A percentile compares a stretch with the other conserved stretches of the same genome.
Evolutionary conservation across 2,888 invertebrate genomes (phyloP).

Genomic region (Notodonta ziczac): DNA sequence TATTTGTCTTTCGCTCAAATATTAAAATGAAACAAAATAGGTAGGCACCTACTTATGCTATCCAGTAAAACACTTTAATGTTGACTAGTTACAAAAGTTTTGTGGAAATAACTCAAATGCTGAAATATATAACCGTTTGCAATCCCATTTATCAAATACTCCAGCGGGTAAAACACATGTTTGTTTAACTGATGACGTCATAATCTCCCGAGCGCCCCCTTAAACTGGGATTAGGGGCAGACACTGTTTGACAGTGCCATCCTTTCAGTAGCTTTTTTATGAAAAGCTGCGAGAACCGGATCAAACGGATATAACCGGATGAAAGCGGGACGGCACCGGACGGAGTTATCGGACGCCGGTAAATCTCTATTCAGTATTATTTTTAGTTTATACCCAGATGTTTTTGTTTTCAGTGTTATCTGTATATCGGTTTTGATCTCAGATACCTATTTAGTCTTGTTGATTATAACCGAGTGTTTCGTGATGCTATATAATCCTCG

Average conservation of each 20-base stretch:
- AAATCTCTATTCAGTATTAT: conserved; percentile 1
- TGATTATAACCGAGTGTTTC: too few relatives aligned
- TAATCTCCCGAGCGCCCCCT: conserved; percentile 6
- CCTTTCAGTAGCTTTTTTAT: conserved; percentile 29
- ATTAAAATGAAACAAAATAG: too few relatives aligned
- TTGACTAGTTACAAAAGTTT: too few relatives aligned
- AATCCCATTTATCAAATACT: neutral
- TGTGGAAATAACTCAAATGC: neutral
- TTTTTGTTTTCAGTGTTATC: neutral
- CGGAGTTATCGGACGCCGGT: neutral
- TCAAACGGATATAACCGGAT: conserved; percentile 23
- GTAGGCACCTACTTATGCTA: too few relatives aligned
- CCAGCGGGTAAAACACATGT: neutral
- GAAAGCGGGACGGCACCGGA: conserved; percentile 10
- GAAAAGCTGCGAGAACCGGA: conserved; percentile 31
- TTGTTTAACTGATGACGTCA: conserved; percentile 2
- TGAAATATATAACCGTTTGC: neutral
- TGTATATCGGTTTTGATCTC: too few relatives aligned
- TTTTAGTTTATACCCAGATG: neutral
- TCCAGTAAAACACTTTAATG: too few relatives aligned
- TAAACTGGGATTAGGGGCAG: conserved; percentile 23
- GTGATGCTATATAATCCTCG: too few relatives aligned
- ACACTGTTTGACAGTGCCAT: conserved; percentile 27
- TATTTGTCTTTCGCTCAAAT: too few relatives aligned
- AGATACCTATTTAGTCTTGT: too few relatives aligned